Base-by-base conservation (phyloP, 1,140 invertebrate genomes). In the Dinoponera quadriceps region DNA sequence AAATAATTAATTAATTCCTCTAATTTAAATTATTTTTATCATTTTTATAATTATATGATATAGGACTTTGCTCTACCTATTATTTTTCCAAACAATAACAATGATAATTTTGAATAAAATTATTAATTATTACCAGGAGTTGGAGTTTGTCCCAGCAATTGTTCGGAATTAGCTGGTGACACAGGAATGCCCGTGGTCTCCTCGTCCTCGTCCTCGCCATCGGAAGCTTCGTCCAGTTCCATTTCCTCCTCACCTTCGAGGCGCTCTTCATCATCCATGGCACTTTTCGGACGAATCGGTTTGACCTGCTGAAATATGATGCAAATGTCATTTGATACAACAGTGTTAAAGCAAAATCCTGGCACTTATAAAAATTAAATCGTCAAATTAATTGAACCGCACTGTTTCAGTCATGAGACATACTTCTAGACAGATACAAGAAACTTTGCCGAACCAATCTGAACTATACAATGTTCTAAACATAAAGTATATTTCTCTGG, bases 191-290 rank as follows among this genome's bases (percentile, higher is more conserved):
- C 93, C 57, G 92, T 86, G 72, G 92, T 91, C 66, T 94, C 94
- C 66, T 94, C 94, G 73, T 94, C 93, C 62, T 94, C 94, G 65
- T 94, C 94, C 66, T 94, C 94, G 13, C 93, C 94, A 74, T 93
- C 94, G 0, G 94, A 94, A 75, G 92, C 93, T 84, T 94, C 94
- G 72, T 95, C 94, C 44, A 94, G 87, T 87, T 95, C 94, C 93
- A 94, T 94, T 92, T 94, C 94, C 86, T 95, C 94, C 85, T 95
- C 94, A 77, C 92, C 93, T 72, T 94, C 94, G 84, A 94, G 89
- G 83, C 93, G 93, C 83, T 94, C 93, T 85, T 94, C 94, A 90
- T 94, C 94, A 86, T 94, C 94, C 94, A 94, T 94, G 91, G 88
- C 90, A 91, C 89, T 77, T 85, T 44, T 9, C 11, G 38, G 38